Conservation (phyloP, 2,888 invertebrate species). For the Chymomyza fuscimana region DNA sequence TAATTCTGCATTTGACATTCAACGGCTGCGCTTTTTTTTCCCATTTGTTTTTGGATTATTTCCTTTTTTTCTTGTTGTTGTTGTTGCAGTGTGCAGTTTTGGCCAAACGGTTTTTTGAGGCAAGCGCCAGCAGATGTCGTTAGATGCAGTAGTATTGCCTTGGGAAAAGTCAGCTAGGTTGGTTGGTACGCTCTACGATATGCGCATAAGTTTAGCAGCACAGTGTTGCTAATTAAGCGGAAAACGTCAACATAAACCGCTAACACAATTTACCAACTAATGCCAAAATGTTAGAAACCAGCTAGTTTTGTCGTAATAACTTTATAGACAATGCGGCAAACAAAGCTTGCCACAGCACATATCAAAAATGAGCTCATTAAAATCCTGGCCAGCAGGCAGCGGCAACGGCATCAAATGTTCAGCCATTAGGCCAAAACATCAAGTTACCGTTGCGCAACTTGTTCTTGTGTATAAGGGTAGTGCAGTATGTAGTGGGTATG, state of each 20-base stretch:
- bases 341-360: constrained; percentile 7
- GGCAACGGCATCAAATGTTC: background rate
- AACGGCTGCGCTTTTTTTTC: constrained; percentile 41
- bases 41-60: constrained; percentile 23
- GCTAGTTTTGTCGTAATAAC: background rate
- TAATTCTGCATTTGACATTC: constrained; percentile 73
- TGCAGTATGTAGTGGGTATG: constrained; percentile 3
- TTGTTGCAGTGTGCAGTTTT: constrained; percentile 31
- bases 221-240: constrained; percentile 55
- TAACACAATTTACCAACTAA: constrained; percentile 20
- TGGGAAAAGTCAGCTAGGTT: background rate
- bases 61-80: constrained; percentile 3
- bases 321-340: background rate
- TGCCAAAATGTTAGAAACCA: background rate
- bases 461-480: background rate
- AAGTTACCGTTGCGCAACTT: background rate
- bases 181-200: background rate
- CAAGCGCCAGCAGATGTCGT: constrained; percentile 23
- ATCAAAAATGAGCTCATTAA: constrained; percentile 41
- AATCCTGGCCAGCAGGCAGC: constrained; percentile 26
- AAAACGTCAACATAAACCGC: constrained; percentile 33
- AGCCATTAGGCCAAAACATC: background rate
- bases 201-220: constrained; percentile 31
- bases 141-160: constrained; percentile 1
- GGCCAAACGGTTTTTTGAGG: constrained; percentile 58